Conservation (phyloP, 2,113 vertebrate species). For the Chloropsis cyanopogon region DNA sequence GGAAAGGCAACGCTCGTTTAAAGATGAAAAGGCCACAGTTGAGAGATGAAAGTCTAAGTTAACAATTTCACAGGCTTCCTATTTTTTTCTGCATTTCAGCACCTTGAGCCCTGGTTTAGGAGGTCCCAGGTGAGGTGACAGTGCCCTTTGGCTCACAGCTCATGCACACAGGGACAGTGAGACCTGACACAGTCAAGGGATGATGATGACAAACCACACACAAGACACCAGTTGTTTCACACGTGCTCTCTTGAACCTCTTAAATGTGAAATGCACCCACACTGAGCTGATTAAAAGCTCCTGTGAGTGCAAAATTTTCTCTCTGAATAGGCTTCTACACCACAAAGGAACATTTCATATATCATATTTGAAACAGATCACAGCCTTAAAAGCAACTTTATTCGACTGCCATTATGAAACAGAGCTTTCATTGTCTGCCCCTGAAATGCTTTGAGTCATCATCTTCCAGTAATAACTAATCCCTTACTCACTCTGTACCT, state of each 20-base stretch:
- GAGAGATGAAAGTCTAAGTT: not conserved
- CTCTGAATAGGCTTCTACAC: not conserved
- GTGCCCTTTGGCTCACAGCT: not conserved
- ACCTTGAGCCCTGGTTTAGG: not conserved
- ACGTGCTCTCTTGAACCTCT: not conserved
- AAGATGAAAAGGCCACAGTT: not conserved
- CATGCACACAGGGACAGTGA: accelerated
- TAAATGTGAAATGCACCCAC: not conserved
- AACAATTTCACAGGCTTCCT: not conserved
- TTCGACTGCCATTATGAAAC: not conserved
- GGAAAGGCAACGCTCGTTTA: not conserved
- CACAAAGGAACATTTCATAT: conserved; percentile 27
- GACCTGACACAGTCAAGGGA: accelerated
- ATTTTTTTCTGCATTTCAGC: not conserved
- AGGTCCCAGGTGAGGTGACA: not conserved
- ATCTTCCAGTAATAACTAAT: conserved; percentile 34
- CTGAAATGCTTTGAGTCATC: conserved; percentile 55
- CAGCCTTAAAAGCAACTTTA: conserved; percentile 31
- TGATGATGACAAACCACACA: accelerated
- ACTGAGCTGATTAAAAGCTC: conserved; percentile 19
- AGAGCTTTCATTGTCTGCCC: conserved; percentile 34
- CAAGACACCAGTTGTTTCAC: not conserved
- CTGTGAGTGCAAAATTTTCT: not conserved
- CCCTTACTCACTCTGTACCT: not conserved
- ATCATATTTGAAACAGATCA: not conserved